Evolutionary conservation across 2,797 vertebrate genomes (phyloP).

Genomic region (Sitta carolinensis): DNA sequence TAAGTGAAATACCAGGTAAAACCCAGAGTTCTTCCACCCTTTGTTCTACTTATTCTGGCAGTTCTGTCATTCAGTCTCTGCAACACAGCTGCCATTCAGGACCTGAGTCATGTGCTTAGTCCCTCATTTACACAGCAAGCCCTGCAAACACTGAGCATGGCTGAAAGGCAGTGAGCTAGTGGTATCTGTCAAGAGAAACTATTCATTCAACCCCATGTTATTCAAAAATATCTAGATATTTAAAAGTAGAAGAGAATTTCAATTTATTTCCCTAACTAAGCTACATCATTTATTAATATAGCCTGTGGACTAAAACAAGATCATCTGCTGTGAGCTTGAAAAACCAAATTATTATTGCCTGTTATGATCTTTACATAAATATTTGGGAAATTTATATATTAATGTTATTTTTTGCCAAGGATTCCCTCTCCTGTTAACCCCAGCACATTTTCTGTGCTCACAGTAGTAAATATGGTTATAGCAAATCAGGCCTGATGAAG

Average conservation of each 20-base stretch:
- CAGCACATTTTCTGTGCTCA: not conserved
- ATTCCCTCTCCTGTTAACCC: not conserved
- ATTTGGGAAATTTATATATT: not conserved
- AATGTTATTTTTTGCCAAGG: not conserved
- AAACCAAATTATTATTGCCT: not conserved
- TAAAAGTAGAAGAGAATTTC: not conserved
- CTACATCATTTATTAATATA: not conserved
- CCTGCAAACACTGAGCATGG: not conserved
- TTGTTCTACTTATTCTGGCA: not conserved
- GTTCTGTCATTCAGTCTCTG: not conserved
- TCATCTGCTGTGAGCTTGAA: not conserved
- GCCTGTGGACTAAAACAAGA: not conserved
- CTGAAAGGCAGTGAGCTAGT: not conserved
- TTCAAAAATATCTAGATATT: not conserved
- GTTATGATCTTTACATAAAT: not conserved
- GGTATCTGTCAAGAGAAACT: not conserved
- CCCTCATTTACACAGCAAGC: not conserved
- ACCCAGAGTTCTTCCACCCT: not conserved
- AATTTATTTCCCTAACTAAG: not conserved
- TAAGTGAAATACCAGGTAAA: not conserved
- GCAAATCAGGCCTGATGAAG: conserved; percentile 5
- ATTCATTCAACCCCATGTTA: not conserved
- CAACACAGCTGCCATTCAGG: not conserved
- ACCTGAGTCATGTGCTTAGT: not conserved
- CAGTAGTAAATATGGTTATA: not conserved